Conservation (phyloP, 2,797 vertebrate species). For the Catostomus latipinnis region DNA sequence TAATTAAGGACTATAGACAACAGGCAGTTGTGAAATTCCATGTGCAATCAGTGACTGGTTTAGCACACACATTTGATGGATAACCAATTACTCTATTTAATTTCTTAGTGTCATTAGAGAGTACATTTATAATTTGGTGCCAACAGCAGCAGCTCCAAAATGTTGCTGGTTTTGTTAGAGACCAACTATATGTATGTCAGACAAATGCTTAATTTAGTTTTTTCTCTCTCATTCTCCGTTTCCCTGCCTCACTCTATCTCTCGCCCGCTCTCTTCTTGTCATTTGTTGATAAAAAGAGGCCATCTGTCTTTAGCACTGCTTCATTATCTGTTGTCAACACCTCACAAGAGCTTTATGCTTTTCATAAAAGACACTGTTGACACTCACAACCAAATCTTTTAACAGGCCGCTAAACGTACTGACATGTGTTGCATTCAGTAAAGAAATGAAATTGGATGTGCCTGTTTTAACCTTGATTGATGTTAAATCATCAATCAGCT, state of each 20-base stretch:
- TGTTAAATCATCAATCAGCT: background rate
- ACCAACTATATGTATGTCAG: slow-evolving; percentile 42
- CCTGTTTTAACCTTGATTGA: slow-evolving; percentile 27
- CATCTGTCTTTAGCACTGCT: slow-evolving; percentile 71
- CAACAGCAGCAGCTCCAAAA: background rate
- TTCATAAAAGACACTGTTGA: slow-evolving; percentile 60
- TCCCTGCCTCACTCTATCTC: slow-evolving; percentile 41
- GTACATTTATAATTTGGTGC: background rate
- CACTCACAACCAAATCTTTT: slow-evolving; percentile 69
- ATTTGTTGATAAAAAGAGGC: slow-evolving; percentile 45
- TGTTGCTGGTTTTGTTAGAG: slow-evolving; percentile 10
- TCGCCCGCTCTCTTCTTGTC: slow-evolving; percentile 28
- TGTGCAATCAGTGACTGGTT: background rate
- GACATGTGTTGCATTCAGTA: slow-evolving; percentile 58
- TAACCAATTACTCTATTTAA: background rate
- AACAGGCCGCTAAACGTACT: slow-evolving; percentile 67
- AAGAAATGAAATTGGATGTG: slow-evolving; percentile 22
- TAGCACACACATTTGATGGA: background rate
- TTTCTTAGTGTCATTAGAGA: background rate
- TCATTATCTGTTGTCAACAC: slow-evolving; percentile 50
- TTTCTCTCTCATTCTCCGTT: slow-evolving; percentile 1
- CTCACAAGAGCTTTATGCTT: slow-evolving; percentile 62
- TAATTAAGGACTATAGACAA: no score
- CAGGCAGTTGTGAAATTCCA: no score
- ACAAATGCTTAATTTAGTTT: slow-evolving; percentile 57